Conservation (phyloP, 2,888 invertebrate species). For the Allacma fusca region DNA sequence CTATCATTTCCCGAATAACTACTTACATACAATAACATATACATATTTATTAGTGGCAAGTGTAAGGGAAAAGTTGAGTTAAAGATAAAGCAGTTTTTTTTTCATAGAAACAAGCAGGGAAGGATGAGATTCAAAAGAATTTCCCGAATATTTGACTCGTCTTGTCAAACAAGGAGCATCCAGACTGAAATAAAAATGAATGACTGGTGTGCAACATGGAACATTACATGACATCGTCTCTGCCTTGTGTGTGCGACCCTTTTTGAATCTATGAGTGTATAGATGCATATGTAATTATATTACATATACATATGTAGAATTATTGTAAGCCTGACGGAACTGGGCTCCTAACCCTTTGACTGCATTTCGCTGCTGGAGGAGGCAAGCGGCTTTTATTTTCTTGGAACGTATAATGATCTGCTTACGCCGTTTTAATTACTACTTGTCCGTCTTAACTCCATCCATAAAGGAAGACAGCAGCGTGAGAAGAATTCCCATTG, state of each 20-base stretch:
- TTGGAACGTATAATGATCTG: conserved; percentile 37
- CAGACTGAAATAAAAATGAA: conserved; percentile 36
- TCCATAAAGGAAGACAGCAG: conserved; percentile 39
- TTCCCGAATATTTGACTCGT: not conserved
- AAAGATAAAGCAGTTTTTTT: too few relatives aligned
- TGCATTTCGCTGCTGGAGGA: not conserved
- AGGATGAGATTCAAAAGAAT: conserved; percentile 5
- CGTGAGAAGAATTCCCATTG: conserved; percentile 51
- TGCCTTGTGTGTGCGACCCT: not conserved
- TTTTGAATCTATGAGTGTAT: not conserved
- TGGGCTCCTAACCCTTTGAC: not conserved
- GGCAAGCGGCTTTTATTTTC: conserved; percentile 13
- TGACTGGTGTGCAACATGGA: conserved; percentile 31
- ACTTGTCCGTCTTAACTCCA: conserved; percentile 48
- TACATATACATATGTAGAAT: too few relatives aligned
- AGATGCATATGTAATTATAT: not conserved
- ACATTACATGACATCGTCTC: conserved; percentile 23
- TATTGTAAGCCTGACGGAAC: too few relatives aligned
- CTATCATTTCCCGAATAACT: too few relatives aligned
- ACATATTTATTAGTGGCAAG: too few relatives aligned
- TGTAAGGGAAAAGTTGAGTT: too few relatives aligned
- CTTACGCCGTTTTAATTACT: conserved; percentile 53
- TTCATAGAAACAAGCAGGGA: too few relatives aligned
- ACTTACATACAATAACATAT: too few relatives aligned
- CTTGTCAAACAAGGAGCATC: not conserved